phyloP scores from a whole-genome alignment of 1,140 invertebrate genomes.

The Lordiphosa clarofinis region DNA sequence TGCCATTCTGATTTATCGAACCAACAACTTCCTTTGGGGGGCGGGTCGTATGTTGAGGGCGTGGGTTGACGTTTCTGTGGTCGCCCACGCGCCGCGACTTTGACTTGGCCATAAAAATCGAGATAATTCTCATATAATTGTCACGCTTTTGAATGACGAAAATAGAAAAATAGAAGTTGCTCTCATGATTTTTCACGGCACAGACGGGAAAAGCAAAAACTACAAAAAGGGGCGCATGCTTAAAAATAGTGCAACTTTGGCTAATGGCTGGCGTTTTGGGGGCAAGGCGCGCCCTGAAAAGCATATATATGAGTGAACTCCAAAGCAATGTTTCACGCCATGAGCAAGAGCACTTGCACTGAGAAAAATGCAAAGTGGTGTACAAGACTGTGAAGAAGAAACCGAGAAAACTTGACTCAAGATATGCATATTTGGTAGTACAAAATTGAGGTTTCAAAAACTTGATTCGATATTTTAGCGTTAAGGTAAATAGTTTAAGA shows the following conservation, averaged over 20 bases:
- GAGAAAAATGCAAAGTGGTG: neutral
- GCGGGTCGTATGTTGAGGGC: neutral
- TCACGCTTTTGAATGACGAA: constrained; percentile 58
- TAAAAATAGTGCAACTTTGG: constrained; percentile 7
- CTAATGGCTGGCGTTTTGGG: neutral
- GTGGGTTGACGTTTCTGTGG: constrained; percentile 44
- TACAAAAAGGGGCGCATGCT: constrained; percentile 15
- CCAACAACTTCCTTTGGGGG: constrained; percentile 35
- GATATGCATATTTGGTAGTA: too few species aligned
- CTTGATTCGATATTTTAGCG: too few species aligned
- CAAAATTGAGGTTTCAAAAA: too few species aligned
- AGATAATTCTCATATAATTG: constrained; percentile 66
- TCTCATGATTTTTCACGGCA: constrained; percentile 20
- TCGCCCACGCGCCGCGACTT: constrained; percentile 57
- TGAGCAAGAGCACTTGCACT: constrained; percentile 17
- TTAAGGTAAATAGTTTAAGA: too few species aligned
- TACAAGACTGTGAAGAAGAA: too few species aligned
- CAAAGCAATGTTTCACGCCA: constrained; percentile 21
- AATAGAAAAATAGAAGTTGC: constrained; percentile 45
- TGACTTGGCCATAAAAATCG: constrained; percentile 41
- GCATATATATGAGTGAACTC: constrained; percentile 7
- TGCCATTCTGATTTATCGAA: constrained; percentile 51
- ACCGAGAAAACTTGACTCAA: too few species aligned
- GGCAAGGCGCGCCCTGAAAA: constrained; percentile 13
- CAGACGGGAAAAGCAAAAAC: constrained; percentile 11